Base-by-base conservation (phyloP, 2,797 vertebrate genomes). In the Gymnocypris eckloni region DNA sequence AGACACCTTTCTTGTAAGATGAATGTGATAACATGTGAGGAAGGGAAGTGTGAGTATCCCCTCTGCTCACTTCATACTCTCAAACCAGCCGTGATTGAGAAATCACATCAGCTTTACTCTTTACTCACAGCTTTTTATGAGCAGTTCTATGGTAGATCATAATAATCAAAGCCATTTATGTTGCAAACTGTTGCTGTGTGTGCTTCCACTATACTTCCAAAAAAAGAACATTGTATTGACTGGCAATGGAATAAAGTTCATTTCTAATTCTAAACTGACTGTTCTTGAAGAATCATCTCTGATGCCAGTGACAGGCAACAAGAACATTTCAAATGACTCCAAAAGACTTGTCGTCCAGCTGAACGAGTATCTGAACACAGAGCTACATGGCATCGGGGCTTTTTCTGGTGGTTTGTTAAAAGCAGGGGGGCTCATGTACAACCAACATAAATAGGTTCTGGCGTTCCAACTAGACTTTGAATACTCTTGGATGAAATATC, bases 401-500 rank as follows among this genome's bases (percentile, higher is more conserved):
- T 20, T 56, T 50, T 41, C 48, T 71, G 43, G 69, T 64, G 66
- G 59, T 81, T 33, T 81, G 69, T 87, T 83, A 70, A 81, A 86
- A 79, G 67, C 78, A 79, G 39, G 71, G 16, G 64, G 10, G 25
- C n/a, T n/a, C 37, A 0, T 77, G 66, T n/a, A 88, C 79, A 88
- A 85, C 43, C 78, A 54, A 82, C 71, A 86, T 76, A 90, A 82
- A 86, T 66, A 41, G 72, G 71, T 79, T 82, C 45, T 67, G 87
- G 82, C 76, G 50, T 73, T 71, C 39, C 69, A 48, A 41, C 25
- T 18, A 72, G 48, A 75, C 48, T 71, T 25, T 61, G 76, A 56
- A 81, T 61, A 79, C 39, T 86, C 75, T 69, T 56, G 25, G 85
- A 87, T 84, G 39, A 80, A 86, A 82, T 88, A 86, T 87, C 86